phyloP scores from a whole-genome alignment of 2,888 invertebrate species.

The Caenorhabditis auriculariae region DNA sequence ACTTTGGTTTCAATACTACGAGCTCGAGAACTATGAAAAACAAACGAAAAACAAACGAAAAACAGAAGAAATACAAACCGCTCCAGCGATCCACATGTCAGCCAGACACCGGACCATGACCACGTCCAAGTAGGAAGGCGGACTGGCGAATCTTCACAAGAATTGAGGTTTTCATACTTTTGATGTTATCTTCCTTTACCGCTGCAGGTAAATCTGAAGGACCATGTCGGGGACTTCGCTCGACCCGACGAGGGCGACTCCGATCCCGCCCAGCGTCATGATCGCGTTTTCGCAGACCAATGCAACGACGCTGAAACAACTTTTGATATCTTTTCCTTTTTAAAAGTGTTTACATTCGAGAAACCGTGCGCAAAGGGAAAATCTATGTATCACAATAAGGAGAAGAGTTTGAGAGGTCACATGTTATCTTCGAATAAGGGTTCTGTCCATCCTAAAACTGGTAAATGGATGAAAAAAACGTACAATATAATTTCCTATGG shows the following conservation, averaged over 20 bases:
- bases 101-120: constrained; percentile 95
- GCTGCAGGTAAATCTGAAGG: constrained; percentile 45
- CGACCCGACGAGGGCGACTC: constrained; percentile 68
- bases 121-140: constrained; percentile 86
- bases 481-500: too few species aligned
- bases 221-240: constrained; percentile 49
- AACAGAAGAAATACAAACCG: constrained; percentile 33
- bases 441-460: too few species aligned
- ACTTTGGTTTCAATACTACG: too few species aligned
- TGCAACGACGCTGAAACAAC: constrained; percentile 78
- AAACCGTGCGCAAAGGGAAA: too few species aligned
- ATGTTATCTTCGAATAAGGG: too few species aligned
- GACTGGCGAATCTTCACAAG: constrained; percentile 81
- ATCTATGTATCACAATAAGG: too few species aligned
- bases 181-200: neutral
- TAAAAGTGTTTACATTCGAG: too few species aligned
- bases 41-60: neutral
- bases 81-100: constrained; percentile 87
- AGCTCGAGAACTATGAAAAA: neutral
- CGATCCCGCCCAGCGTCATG: constrained; percentile 93
- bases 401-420: too few species aligned
- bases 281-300: constrained; percentile 94
- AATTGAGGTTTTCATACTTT: constrained; percentile 67
- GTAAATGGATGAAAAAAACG: too few species aligned
- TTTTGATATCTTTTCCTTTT: too few species aligned